A percentile compares a stretch with the other conserved stretches of the same genome.
phyloP scores from a whole-genome alignment of 2,113 vertebrate species.

The Silurus glanis region DNA sequence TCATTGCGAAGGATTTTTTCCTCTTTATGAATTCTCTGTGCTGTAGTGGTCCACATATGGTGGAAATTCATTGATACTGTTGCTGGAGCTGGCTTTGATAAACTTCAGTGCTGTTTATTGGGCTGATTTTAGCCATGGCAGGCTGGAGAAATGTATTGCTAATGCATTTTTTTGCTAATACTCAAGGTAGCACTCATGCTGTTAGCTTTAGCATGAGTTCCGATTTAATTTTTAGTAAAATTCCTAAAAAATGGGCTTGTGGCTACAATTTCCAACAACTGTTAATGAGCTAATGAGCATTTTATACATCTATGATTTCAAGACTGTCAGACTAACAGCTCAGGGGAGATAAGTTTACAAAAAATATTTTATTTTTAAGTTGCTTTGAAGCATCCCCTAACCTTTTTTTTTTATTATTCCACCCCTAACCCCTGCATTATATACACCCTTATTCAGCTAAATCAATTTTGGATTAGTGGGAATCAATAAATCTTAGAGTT shows the following conservation, averaged over 20 bases:
- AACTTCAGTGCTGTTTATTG: background rate
- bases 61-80: background rate
- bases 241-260: background rate
- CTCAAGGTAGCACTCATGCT: background rate
- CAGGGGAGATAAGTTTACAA: background rate
- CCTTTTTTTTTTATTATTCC: background rate
- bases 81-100: background rate
- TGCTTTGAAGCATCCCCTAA: too few species aligned
- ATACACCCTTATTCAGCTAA: background rate
- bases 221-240: background rate
- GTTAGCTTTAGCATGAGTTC: background rate
- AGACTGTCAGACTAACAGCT: background rate
- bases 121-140: background rate
- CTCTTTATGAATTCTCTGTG: background rate
- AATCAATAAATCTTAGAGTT: conserved; percentile 22
- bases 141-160: background rate
- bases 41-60: background rate
- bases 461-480: conserved; percentile 33
- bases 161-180: background rate
- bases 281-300: too few species aligned
- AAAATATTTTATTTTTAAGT: background rate
- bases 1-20: background rate
- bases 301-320: background rate
- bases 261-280: background rate
- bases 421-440: background rate